Conservation (phyloP, 1,140 invertebrate species). For the Magallana ariakensis region DNA sequence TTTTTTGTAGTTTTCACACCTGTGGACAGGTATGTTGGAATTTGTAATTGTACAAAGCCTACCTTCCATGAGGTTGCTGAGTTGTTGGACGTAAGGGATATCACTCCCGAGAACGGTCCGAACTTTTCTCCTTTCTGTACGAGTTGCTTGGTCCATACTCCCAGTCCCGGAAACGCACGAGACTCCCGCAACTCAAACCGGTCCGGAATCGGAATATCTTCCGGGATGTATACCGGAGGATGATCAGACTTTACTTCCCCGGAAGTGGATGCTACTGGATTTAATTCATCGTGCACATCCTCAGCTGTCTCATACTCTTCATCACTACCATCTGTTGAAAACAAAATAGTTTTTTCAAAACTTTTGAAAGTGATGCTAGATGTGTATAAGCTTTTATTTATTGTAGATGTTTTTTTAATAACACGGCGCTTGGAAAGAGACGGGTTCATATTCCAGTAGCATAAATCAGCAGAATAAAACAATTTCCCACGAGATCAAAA, state of each 20-base stretch:
- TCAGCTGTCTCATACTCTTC: slow-evolving; percentile 1
- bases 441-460: background rate
- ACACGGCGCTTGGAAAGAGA: background rate
- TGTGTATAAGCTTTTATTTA: background rate
- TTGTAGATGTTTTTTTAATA: background rate
- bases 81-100: background rate
- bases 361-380: background rate
- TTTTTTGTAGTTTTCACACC: background rate
- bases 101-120: slow-evolving; percentile 38
- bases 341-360: background rate
- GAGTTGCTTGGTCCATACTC: slow-evolving; percentile 33
- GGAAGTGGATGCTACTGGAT: background rate
- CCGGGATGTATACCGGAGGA: slow-evolving; percentile 45
- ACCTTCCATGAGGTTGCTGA: slow-evolving; percentile 35
- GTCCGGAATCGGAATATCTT: slow-evolving; percentile 44
- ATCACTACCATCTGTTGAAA: slow-evolving; percentile 12
- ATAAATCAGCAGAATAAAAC: slow-evolving; percentile 16
- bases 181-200: slow-evolving; percentile 43
- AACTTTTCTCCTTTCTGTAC: slow-evolving; percentile 38
- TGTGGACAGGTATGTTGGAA: background rate
- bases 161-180: slow-evolving; percentile 31
- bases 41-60: background rate
- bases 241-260: slow-evolving; percentile 37
- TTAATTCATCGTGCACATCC: slow-evolving; percentile 4
- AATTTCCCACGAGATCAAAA: slow-evolving; percentile 33